These are phyloP conservation scores for Monomorium pharaonis DNA, from an alignment of 1,140 invertebrate genomes.

Conservation along the genomic window DNA sequence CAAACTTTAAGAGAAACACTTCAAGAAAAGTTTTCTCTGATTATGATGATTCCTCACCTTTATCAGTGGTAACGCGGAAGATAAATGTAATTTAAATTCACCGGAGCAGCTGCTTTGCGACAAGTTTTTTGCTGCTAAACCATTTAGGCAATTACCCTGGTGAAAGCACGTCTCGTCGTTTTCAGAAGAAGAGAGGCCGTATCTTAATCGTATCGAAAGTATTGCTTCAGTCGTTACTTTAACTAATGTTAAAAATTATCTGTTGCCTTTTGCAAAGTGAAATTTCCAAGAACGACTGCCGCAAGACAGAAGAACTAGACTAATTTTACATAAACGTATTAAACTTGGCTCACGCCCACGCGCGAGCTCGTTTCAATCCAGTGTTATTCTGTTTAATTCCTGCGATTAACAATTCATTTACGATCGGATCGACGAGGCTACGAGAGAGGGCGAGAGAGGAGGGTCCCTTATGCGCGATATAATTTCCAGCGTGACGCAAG, in stretches of 20 bases:
- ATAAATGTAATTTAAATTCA: background rate
- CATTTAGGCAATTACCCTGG: background rate
- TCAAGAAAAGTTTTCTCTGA: background rate
- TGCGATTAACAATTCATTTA: slow-evolving; percentile 38
- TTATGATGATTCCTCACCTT: background rate
- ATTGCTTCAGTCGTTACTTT: background rate
- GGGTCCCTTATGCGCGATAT: slow-evolving; percentile 56
- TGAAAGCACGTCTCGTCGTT: background rate
- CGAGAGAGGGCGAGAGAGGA: background rate
- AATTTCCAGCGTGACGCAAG: slow-evolving; percentile 62
- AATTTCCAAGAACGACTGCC: background rate
- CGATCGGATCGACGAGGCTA: slow-evolving; percentile 35
- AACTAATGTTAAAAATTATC: background rate
- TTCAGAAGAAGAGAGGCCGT: background rate
- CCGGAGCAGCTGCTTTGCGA: background rate
- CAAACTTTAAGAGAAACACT: background rate
- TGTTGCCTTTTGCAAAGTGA: background rate
- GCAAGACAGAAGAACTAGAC: background rate
- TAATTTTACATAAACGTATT: background rate
- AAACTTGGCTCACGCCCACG: background rate
- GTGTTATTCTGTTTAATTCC: slow-evolving; percentile 21
- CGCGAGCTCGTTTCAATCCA: slow-evolving; percentile 24
- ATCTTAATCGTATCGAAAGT: background rate
- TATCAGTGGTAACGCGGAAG: background rate
- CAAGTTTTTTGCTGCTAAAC: background rate